These are phyloP conservation scores for Carterocephalus palaemon DNA, from an alignment of 2,888 invertebrate genomes.

Conservation along the genomic window DNA sequence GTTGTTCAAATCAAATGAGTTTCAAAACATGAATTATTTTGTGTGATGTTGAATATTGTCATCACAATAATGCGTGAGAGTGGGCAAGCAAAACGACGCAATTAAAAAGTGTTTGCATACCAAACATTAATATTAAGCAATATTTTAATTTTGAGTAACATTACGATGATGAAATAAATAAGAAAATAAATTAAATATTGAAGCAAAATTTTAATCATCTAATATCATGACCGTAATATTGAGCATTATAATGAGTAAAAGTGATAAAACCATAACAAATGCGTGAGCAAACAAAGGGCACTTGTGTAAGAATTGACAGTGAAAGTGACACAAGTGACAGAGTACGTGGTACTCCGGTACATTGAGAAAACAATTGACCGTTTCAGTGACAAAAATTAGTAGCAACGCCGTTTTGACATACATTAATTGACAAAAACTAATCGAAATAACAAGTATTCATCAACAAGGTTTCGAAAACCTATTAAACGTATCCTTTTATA, in stretches of 20 bases:
- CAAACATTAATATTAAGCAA: conserved; percentile 15
- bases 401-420: conserved; percentile 54
- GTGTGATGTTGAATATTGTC: conserved; percentile 30
- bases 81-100: conserved; percentile 30
- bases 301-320: conserved; percentile 69
- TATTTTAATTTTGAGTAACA: conserved; percentile 24
- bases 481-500: conserved; percentile 42
- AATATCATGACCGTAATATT: conserved; percentile 73
- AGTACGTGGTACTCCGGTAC: conserved; percentile 19
- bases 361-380: conserved; percentile 65
- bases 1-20: conserved; percentile 41
- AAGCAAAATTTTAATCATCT: conserved; percentile 59
- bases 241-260: conserved; percentile 77
- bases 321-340: conserved; percentile 48
- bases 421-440: conserved; percentile 74
- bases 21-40: conserved; percentile 30
- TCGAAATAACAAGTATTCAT: conserved; percentile 60
- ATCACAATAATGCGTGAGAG: conserved; percentile 23
- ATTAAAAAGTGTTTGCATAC: conserved; percentile 15
- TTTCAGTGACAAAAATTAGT: conserved; percentile 52
- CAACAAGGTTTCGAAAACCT: conserved; percentile 64
- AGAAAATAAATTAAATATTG: conserved; percentile 60
- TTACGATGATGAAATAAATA: conserved; percentile 46
- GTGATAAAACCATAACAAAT: conserved; percentile 50
- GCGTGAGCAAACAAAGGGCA: conserved; percentile 69